Evolutionary conservation across 2,888 invertebrate species (phyloP), one percentile per base, ranked within the genome.

Genomic region (Galerucella pusilla): DNA sequence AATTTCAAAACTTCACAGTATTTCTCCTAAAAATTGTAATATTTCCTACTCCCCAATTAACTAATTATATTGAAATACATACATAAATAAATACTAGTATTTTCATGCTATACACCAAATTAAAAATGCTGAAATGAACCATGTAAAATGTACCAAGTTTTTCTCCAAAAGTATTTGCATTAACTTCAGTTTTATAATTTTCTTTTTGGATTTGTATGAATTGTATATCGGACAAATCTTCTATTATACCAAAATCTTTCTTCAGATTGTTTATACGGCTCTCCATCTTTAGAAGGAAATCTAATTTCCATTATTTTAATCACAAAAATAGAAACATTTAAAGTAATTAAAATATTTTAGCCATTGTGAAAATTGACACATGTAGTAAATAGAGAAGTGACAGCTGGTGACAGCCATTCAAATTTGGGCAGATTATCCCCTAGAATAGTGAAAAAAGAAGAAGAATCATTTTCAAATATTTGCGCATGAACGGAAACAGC

Each of bases 401-500:
- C 35, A 35, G 35, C 20, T 20, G 20, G 20, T 35, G 35, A 35
- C 35, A 35, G 6, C 35, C 28, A 28, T 28, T 28, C 28, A 28
- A 20, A 20, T 20, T 4, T 28, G 28, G 28, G 28, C 35, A 35
- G 7, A 42, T 42, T 42, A 42, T 42, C 35, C 35, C 7, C 9
- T 42, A 9, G 9, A 42, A 42, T 42, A 42, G 7, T 42, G 35
- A 0, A 42, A 42, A 59, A 59, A 59, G 16, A 10, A 20, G 16
- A 59, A 57, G 12, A 46, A 46, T 45, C 12, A 54, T 54, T 54
- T 54, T 14, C 14, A 28, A 42, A 64, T 42, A 2, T 64, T 16
- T 70, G 75, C 77, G 76, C 77, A 77, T 73, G 74, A 72, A 64
- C 77, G 79, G 78, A 79, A 77, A 80, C 79, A 79, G 79, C 77